Base-by-base conservation (phyloP, 2,888 invertebrate genomes). In the Pogonocherus hispidulus region DNA sequence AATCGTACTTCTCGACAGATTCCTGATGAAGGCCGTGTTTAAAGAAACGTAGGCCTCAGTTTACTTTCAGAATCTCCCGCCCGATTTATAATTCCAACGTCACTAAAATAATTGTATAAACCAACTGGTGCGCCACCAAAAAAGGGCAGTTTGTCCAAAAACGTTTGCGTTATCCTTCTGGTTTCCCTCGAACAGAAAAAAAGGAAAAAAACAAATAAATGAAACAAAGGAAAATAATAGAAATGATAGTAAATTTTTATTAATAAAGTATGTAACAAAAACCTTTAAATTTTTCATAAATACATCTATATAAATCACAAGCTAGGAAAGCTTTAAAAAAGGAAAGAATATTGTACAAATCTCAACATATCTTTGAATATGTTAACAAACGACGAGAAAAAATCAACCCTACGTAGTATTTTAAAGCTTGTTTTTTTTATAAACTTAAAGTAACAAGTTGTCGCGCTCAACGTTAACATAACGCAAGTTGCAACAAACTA, bases 191-290 rank as follows among this genome's bases (percentile, higher is more conserved):
- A 19, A 16, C 3, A 32, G 37, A 35, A 55, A 20, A 70, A 66
- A 69, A 49, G 70, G 73, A 74, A 69, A 72, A 76, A 76, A 74
- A 77, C 55, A 63, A 41, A 32, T 75, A 77, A 78, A 76, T 71
- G 77, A 79, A 78, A 75, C 71, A 78, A 78, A 76, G 70, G 64
- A 73, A 77, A 78, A 72, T 74, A 77, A 78, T 78, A 75, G 75
- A 81, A 82, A 81, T 79, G 78, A 82, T 80, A 81, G 81, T 80
- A 82, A 41, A 79, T 81, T 81, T 82, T 83, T 83, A 82, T 81
- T 80, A 79, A 82, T 80, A 80, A 79, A 81, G 81, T 81, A 80
- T 81, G 77, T 81, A 83, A 83, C 82, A 83, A 83, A 83, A 82
- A 62, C 80, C 79, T 80, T 78, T 37, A 77, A 78, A 77, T 78